Base-by-base conservation (phyloP, 2,113 vertebrate species). In the Crypturellus undulatus region DNA sequence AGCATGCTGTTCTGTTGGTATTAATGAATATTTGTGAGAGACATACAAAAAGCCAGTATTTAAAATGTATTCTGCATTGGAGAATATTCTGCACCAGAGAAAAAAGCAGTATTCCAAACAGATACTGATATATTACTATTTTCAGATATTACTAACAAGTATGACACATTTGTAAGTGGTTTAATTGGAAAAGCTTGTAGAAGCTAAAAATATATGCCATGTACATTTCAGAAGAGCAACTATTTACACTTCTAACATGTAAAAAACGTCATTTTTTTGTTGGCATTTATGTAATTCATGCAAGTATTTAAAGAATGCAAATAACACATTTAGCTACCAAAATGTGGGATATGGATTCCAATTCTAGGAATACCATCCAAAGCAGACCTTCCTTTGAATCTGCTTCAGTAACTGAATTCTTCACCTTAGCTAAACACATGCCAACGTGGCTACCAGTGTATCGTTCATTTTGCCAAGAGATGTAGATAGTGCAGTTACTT, bases 361-460 rank as follows among this genome's bases (percentile, higher is more conserved):
- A 75, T 45, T 91, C 89, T 87, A 64, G 52, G 80, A 90, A 34
- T 21, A 22, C 28, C 54, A 38, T 72, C 45, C 54, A 52, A 87
- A 59, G 49, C 60, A 62, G 81, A 76, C 54, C 67, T 87, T 89
- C 20, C 54, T 89, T 72, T 42, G 72, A 43, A 36, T 77, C 59
- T 91, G 75, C 87, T 93, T 3, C 59, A 77, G 77, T 43, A 81
- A 40, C 52, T 52, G 32, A 79, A 28, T 84, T 69, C 73, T 73
- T 87, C 25, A 1, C 67, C 38, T 34, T 82, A 43, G 36, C 68
- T 59, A 65, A 40, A 40, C 8, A 14, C 49, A 14, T 1, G 1
- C 45, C 78, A 89, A 42, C 6, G 3, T 2, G 9, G 25, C 56
- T 88, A 40, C 38, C 79, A 43, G n/a, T 0, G 0, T 1, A 0